These are phyloP conservation scores for Gastracanthus pulcherrimus DNA, from an alignment of 2,888 invertebrate species.

Conservation along the genomic window DNA sequence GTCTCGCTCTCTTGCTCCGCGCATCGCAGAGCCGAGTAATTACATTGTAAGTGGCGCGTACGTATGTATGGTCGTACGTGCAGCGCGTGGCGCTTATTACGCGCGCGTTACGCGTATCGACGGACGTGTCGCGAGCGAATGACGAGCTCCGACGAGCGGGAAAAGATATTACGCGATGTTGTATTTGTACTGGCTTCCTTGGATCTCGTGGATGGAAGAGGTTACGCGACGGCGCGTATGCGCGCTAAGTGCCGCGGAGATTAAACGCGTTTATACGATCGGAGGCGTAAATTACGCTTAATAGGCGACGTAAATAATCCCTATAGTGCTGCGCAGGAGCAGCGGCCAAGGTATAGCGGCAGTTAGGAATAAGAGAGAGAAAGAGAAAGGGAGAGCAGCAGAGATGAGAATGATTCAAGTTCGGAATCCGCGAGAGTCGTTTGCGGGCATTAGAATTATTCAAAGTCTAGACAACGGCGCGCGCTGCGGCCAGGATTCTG, in stretches of 20 bases:
- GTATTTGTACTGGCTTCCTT: too few species aligned
- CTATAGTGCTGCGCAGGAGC: not conserved
- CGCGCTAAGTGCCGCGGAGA: not conserved
- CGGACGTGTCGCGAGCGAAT: not conserved
- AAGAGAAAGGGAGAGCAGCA: too few species aligned
- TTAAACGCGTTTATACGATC: not conserved
- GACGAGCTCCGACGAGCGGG: too few species aligned
- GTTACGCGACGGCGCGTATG: too few species aligned
- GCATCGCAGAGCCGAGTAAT: slow-evolving; percentile 67
- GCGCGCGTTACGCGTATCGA: not conserved
- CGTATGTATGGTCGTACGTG: too few species aligned
- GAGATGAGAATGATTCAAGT: not conserved
- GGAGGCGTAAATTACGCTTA: slow-evolving; percentile 61
- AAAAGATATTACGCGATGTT: too few species aligned
- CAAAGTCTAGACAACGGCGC: not conserved
- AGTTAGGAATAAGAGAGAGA: too few species aligned
- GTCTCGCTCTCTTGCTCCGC: slow-evolving; percentile 51
- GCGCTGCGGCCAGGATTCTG: too few species aligned
- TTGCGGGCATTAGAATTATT: slow-evolving; percentile 29
- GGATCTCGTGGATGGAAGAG: too few species aligned
- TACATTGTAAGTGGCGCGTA: slow-evolving; percentile 71
- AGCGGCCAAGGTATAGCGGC: too few species aligned
- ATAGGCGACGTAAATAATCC: slow-evolving; percentile 48
- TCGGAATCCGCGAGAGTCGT: slow-evolving; percentile 9
- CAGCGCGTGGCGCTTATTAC: too few species aligned